phyloP scores from a whole-genome alignment of 2,113 vertebrate species.

The Gopherus flavomarginatus region DNA sequence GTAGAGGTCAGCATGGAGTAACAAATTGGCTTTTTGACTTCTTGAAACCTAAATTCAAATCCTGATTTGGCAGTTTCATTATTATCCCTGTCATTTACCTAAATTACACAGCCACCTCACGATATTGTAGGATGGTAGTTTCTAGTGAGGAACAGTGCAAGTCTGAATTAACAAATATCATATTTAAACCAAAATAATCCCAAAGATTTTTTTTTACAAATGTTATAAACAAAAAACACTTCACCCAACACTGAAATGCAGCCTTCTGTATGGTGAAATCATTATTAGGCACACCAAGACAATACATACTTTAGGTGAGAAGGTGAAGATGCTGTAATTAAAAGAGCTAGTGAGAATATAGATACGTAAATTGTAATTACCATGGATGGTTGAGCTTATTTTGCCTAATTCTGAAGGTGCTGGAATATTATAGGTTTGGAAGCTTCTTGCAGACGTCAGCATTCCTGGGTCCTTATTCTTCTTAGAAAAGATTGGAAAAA shows the following conservation, averaged over 20 bases:
- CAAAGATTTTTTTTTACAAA: not conserved
- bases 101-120: not conserved
- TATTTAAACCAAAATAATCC: too few species aligned
- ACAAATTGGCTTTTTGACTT: not conserved
- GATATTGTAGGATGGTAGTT: too few species aligned
- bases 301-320: not conserved
- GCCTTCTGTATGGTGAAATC: not conserved
- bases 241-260: not conserved
- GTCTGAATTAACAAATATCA: too few species aligned
- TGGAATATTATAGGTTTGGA: slow-evolving; percentile 46
- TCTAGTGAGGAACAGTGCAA: too few species aligned
- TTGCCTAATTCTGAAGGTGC: slow-evolving; percentile 42
- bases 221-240: not conserved
- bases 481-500: slow-evolving; percentile 58
- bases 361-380: slow-evolving; percentile 27
- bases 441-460: slow-evolving; percentile 36
- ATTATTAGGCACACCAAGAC: not conserved
- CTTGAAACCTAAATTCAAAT: not conserved
- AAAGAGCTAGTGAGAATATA: not conserved
- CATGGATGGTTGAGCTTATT: slow-evolving; percentile 30
- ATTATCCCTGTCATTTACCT: not conserved
- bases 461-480: slow-evolving; percentile 60
- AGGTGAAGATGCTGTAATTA: slow-evolving; percentile 5
- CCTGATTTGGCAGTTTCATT: not conserved
- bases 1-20: not conserved